Percentiles rank a stretch among this genome's conserved stretches.
phyloP scores from a whole-genome alignment of 2,113 vertebrate species.

The Aldabrachelys gigantea region DNA sequence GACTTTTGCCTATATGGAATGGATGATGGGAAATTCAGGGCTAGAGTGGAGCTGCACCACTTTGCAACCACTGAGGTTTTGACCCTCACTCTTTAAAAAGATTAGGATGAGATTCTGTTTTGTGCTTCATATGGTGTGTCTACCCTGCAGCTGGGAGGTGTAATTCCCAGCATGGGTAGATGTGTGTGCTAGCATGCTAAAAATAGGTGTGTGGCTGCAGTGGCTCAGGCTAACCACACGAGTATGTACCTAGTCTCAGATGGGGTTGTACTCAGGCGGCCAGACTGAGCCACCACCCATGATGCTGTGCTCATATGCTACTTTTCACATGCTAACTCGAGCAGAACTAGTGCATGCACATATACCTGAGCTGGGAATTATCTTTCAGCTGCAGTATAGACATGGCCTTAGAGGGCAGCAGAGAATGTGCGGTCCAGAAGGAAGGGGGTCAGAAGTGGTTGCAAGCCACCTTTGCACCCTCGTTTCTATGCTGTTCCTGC shows the following conservation, averaged over 20 bases:
- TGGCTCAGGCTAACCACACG: too few species aligned
- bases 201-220: too few species aligned
- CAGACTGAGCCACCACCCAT: too few species aligned
- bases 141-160: neutral
- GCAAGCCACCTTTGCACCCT: neutral
- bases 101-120: neutral
- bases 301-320: neutral
- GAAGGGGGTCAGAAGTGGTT: neutral
- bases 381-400: neutral
- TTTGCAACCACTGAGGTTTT: slow-evolving; percentile 32
- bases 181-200: neutral
- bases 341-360: neutral
- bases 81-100: slow-evolving; percentile 30
- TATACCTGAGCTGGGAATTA: neutral
- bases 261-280: too few species aligned
- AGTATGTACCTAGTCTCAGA: too few species aligned
- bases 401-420: neutral
- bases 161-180: neutral
- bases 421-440: neutral
- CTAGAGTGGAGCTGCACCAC: neutral
- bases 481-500: neutral
- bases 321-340: neutral
- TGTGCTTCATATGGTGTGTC: neutral
- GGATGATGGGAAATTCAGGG: slow-evolving; percentile 1
- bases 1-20: neutral